Evolutionary conservation across 2,113 vertebrate species (phyloP).

Genomic region (Hippocampus comes): DNA sequence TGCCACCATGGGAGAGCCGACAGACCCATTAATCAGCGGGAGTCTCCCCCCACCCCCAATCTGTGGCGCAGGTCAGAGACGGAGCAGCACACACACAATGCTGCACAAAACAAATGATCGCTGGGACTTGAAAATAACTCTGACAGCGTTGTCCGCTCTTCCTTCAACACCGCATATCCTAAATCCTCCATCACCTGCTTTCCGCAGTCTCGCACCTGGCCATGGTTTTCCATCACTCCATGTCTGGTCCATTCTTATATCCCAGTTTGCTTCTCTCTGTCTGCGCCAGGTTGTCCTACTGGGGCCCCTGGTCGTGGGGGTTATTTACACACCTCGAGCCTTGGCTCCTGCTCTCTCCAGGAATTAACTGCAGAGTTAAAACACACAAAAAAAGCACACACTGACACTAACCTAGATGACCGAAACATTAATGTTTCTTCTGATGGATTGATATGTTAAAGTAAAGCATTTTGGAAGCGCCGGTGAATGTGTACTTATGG

Average conservation of each 20-base stretch:
- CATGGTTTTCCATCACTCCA: slow-evolving; percentile 48
- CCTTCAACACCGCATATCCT: slow-evolving; percentile 32
- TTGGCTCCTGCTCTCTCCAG: slow-evolving; percentile 28
- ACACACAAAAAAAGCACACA: slow-evolving; percentile 17
- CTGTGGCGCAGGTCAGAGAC: slow-evolving; percentile 59
- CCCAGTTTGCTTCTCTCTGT: slow-evolving; percentile 37
- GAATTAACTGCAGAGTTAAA: slow-evolving; percentile 11
- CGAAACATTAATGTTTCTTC: slow-evolving; percentile 32
- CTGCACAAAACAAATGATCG: slow-evolving; percentile 46
- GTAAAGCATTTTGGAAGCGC: slow-evolving; percentile 29
- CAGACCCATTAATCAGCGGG: slow-evolving; percentile 74
- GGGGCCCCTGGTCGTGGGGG: slow-evolving; percentile 37
- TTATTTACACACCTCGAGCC: slow-evolving; percentile 42
- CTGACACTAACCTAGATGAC: slow-evolving; percentile 30
- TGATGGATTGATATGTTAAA: slow-evolving; percentile 43
- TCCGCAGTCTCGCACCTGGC: slow-evolving; percentile 42
- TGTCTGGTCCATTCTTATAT: slow-evolving; percentile 40
- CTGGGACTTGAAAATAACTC: slow-evolving; percentile 45
- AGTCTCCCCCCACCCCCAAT: slow-evolving; percentile 63
- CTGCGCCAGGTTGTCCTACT: slow-evolving; percentile 42
- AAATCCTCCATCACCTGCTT: slow-evolving; percentile 52
- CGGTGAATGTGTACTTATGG: slow-evolving; percentile 26
- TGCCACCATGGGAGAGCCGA: slow-evolving; percentile 69
- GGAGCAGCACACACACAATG: slow-evolving; percentile 47
- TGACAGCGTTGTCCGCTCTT: slow-evolving; percentile 38